Evolutionary conservation across 2,888 invertebrate genomes (phyloP), one percentile per base, ranked within the genome.

Genomic region (Carabus problematicus): DNA sequence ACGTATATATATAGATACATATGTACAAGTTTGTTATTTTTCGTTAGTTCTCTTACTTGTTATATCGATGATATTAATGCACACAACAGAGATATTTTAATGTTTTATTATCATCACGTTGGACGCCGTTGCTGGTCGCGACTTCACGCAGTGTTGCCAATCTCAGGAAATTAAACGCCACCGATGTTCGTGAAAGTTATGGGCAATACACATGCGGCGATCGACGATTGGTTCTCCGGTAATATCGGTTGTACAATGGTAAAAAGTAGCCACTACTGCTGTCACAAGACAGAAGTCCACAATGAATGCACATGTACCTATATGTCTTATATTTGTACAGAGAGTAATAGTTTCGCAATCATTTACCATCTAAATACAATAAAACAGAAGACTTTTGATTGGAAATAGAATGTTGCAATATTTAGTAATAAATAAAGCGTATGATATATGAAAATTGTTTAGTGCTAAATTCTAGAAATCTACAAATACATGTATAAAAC

Each of bases 81-180:
- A 56, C 64, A 64, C 64, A 64, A 64, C 64, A 56, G 55, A 64
- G 64, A 64, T 64, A 56, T 64, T 64, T 64, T 43, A 67, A 45
- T 67, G 60, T 67, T 67, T 67, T 60, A 67, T 60, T 42, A 59
- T 67, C n/a, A n/a, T n/a, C 56, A 56, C 45, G 67, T 59, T 60
- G 49, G 66, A 47, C 47, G 66, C 59, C 14, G 12, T 67, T 40
- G 58, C 52, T 67, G 16, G 18, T 59, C 67, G 60, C 67, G 67
- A 60, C 67, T 67, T 60, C 67, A 67, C 60, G 67, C 60, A 60
- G 67, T 14, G 52, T 67, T 67, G 67, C 67, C 67, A 67, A 67
- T 67, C 67, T 67, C 67, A 12, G 67, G 60, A 67, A 67, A 67
- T 67, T 67, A 60, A 60, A 60, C 41, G 19, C 56, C 56, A 56